Evolutionary conservation across 2,888 invertebrate genomes (phyloP).

Genomic region (Coelopa pilipes): DNA sequence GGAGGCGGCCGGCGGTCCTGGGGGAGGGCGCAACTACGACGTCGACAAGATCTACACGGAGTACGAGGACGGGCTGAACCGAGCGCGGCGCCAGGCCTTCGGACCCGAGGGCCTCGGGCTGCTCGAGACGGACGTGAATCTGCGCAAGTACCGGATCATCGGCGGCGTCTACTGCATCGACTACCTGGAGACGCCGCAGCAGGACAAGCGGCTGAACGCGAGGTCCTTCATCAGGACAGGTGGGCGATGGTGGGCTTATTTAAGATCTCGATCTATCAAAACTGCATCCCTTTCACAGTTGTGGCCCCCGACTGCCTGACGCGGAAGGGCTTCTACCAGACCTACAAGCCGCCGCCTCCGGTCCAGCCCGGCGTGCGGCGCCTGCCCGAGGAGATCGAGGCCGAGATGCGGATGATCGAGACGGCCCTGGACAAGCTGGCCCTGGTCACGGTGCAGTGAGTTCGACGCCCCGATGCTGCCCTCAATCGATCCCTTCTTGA

Average conservation of each 20-base stretch:
- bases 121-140: conserved; percentile 74
- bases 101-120: conserved; percentile 64
- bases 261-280: too few relatives aligned
- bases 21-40: conserved; percentile 56
- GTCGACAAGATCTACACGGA: conserved; percentile 66
- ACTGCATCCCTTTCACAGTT: conserved; percentile 49
- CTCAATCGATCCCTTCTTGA: not conserved
- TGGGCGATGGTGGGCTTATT: conserved; percentile 40
- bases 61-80: conserved; percentile 64
- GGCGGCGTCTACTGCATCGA: conserved; percentile 83
- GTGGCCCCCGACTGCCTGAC: conserved; percentile 69
- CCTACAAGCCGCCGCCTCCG: conserved; percentile 76
- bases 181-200: conserved; percentile 80
- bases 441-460: conserved; percentile 77
- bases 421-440: conserved; percentile 79
- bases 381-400: conserved; percentile 83
- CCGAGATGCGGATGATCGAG: conserved; percentile 79
- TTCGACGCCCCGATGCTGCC: conserved; percentile 29
- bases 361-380: conserved; percentile 75
- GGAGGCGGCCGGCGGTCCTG: not conserved
- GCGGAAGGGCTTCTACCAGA: conserved; percentile 73
- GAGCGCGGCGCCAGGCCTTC: conserved; percentile 57
- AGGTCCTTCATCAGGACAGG: conserved; percentile 64
- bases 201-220: conserved; percentile 67
- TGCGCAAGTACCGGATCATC: conserved; percentile 79